phyloP scores from a whole-genome alignment of 2,113 vertebrate genomes.

The Bufo bufo region DNA sequence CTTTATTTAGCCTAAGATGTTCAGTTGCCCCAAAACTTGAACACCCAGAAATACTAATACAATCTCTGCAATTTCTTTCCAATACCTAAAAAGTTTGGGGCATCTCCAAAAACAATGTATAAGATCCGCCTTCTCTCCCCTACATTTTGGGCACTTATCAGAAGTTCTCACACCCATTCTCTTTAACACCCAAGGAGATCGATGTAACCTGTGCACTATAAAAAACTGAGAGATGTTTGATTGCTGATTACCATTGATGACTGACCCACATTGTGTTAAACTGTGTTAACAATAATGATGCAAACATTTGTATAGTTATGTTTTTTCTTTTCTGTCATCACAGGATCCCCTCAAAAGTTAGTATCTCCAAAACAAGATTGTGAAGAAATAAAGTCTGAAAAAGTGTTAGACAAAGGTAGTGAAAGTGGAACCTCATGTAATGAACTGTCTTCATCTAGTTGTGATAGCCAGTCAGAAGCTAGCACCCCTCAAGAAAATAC shows the following conservation, averaged over 20 bases:
- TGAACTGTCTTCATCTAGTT: constrained; percentile 86
- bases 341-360: constrained; percentile 79
- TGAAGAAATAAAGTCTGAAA: constrained; percentile 78
- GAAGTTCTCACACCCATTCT: too few species aligned
- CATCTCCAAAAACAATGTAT: too few species aligned
- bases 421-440: constrained; percentile 88
- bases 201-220: too few species aligned
- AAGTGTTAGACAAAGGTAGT: constrained; percentile 82
- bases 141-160: too few species aligned
- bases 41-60: too few species aligned
- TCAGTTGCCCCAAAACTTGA: too few species aligned
- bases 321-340: constrained; percentile 48
- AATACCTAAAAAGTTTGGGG: too few species aligned
- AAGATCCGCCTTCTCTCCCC: too few species aligned
- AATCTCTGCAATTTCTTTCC: too few species aligned
- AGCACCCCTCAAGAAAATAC: constrained; percentile 83
- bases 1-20: too few species aligned
- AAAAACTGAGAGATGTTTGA: too few species aligned
- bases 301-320: not conserved
- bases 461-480: constrained; percentile 85
- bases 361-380: constrained; percentile 80
- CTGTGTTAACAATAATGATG: not conserved
- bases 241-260: not conserved
- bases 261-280: not conserved
- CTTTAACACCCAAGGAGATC: too few species aligned